Percentiles rank a stretch among this genome's conserved stretches.
phyloP scores from a whole-genome alignment of 2,797 vertebrate genomes.

The Falco rusticolus region DNA sequence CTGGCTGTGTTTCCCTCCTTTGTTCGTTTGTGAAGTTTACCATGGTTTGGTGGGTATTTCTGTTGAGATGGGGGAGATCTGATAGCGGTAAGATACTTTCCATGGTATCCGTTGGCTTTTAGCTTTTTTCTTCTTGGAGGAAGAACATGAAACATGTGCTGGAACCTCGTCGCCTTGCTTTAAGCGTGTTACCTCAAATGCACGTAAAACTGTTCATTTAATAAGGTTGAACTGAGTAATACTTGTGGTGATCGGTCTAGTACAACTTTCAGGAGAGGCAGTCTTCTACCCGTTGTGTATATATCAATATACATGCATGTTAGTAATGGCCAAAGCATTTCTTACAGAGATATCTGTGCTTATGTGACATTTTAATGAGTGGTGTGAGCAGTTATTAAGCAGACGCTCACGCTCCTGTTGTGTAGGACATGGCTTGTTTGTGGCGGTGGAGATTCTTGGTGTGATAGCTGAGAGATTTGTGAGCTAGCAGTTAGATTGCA shows the following conservation, averaged over 20 bases:
- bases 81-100: background rate
- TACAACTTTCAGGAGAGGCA: background rate
- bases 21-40: background rate
- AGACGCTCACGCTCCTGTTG: background rate
- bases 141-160: background rate
- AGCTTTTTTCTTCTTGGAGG: background rate
- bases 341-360: background rate
- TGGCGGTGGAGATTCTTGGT: background rate
- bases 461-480: background rate
- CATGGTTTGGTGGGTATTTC: background rate
- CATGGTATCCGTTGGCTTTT: background rate
- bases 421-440: background rate
- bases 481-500: background rate
- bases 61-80: background rate
- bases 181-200: rapidly evolving
- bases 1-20: background rate
- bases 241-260: background rate
- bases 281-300: rapidly evolving
- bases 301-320: rapidly evolving
- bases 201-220: rapidly evolving
- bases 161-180: background rate
- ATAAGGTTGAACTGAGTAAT: background rate
- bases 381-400: background rate
- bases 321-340: background rate
- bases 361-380: background rate